phyloP scores from a whole-genome alignment of 2,888 invertebrate species.

The Ectemnius cavifrons region DNA sequence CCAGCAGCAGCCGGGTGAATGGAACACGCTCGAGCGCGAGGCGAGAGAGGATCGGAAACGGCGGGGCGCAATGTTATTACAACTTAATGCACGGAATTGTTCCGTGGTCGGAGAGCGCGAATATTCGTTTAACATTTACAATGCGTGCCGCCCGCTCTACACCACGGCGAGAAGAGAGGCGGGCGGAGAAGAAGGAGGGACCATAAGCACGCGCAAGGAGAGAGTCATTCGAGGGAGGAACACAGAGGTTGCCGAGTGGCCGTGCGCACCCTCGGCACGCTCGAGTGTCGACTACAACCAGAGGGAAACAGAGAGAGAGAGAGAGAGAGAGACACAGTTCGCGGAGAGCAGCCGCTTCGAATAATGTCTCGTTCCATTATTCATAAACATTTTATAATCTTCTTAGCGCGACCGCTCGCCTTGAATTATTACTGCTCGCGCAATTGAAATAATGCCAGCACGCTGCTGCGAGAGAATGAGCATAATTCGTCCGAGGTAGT shows the following conservation, averaged over 20 bases:
- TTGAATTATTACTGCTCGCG: conserved; percentile 68
- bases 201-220: too few species aligned
- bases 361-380: conserved; percentile 72
- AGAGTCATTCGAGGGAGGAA: conserved; percentile 25
- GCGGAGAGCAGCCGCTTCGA: conserved; percentile 27
- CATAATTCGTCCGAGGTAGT: conserved; percentile 10
- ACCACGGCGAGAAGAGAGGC: too few species aligned
- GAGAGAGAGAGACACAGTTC: too few species aligned
- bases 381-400: conserved; percentile 75
- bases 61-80: conserved; percentile 66
- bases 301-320: too few species aligned
- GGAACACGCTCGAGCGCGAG: conserved; percentile 17
- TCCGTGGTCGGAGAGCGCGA: conserved; percentile 47
- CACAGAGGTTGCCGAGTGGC: conserved; percentile 23
- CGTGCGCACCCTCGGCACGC: conserved; percentile 41
- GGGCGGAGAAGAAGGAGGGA: conserved; percentile 15
- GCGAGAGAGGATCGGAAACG: conserved; percentile 51
- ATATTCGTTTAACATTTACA: conserved; percentile 60
- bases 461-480: conserved; percentile 11
- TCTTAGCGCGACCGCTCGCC: conserved; percentile 58
- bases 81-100: conserved; percentile 70
- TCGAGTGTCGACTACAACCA: conserved; percentile 8
- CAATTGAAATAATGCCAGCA: conserved; percentile 66
- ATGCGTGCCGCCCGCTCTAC: conserved; percentile 28
- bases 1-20: conserved; percentile 25